Evolutionary conservation across 2,797 vertebrate genomes (phyloP), one percentile per base, ranked within the genome.

Genomic region (Darevskia nairensis): DNA sequence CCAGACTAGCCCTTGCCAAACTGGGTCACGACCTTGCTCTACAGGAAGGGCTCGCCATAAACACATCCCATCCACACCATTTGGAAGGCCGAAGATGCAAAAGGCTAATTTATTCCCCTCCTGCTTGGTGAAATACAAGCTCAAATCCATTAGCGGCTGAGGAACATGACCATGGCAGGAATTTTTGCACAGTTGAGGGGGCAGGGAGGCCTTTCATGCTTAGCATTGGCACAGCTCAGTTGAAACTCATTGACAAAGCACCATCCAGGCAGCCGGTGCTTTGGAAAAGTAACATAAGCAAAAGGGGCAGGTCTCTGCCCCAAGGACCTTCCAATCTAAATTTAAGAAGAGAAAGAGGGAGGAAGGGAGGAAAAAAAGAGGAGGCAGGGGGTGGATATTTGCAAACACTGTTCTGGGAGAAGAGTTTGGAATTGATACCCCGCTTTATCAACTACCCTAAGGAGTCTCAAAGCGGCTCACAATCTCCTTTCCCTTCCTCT

Each of bases 1-100:
- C 91, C 89, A 3, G 0, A 90, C 0, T 0, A 64, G 50, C 10
- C n/a, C 84, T 66, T 88, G 90, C 84, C 91, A 94, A 91, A 80
- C 32, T 0, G 0, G 89, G 89, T 82, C 85, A 29, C 0, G 4
- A 66, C 91, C 80, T 89, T 91, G 83, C 80, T 86, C 91, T 0
- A 0, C 39, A 87, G 66, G 75, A 78, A 86, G 68, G 50, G 59
- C 75, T 86, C 75, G 3, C 39, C 27, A 9, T 77, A 66, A 66
- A 77, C 59, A 44, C 21, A 64, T 66, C 59, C 74, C 59, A 46
- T 77, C 74, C 55, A 66, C 74, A 44, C 72, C 59, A 32, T 50
- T 13, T 35, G 9, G 50, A 76, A 71, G 72, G 83, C 55, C 55
- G 21, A 11, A 35, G 17, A 55, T 35, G 61, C 85, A 76, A 86